These are phyloP conservation scores for Acyrthosiphon pisum DNA, from an alignment of 1,140 invertebrate genomes.

Conservation along the genomic window DNA sequence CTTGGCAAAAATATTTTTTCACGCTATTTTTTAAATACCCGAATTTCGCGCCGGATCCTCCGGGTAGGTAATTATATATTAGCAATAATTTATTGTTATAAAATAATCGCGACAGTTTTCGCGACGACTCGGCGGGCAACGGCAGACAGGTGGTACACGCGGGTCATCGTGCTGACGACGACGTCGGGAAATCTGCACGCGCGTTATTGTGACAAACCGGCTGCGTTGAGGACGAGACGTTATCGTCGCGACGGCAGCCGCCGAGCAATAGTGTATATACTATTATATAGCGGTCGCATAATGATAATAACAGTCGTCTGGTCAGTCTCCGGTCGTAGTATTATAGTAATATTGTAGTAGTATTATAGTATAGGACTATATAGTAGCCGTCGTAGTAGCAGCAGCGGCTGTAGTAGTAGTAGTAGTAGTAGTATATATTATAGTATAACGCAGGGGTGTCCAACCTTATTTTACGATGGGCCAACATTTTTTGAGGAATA, in stretches of 20 bases:
- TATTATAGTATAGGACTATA: too few species aligned
- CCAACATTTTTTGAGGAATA: too few species aligned
- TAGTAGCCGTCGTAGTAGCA: neutral
- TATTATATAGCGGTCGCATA: neutral
- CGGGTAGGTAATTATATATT: too few species aligned
- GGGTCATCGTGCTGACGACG: constrained; percentile 28
- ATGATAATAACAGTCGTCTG: neutral
- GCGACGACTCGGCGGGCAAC: neutral
- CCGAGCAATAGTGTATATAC: neutral
- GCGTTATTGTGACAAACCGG: constrained; percentile 25
- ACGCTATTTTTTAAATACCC: neutral
- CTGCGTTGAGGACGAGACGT: neutral
- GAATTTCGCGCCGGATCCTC: neutral
- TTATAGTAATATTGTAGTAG: neutral
- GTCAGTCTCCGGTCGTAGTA: neutral
- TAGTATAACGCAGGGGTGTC: too few species aligned
- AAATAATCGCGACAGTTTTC: neutral
- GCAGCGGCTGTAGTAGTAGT: neutral
- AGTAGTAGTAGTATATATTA: neutral
- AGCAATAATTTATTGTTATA: neutral
- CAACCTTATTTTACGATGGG: too few species aligned
- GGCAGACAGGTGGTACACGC: neutral
- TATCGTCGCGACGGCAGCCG: neutral
- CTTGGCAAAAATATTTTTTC: too few species aligned
- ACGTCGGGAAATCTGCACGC: constrained; percentile 28